A percentile compares a stretch with the other conserved stretches of the same genome.
phyloP scores from a whole-genome alignment of 2,888 invertebrate genomes.

The Chironomus riparius region DNA sequence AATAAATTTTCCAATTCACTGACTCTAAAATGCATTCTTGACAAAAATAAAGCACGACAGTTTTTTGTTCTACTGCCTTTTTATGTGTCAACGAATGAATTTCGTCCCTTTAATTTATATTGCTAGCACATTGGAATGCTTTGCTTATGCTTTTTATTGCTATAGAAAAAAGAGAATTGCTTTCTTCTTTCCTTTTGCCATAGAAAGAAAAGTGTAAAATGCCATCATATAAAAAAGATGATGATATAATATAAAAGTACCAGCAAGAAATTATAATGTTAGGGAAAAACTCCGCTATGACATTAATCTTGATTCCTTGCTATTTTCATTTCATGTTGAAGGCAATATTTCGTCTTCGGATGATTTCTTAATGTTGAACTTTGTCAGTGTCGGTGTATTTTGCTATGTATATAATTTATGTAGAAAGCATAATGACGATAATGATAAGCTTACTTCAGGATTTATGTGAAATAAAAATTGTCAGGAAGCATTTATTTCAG shows the following conservation, averaged over 20 bases:
- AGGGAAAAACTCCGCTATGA: background rate
- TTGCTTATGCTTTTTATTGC: background rate
- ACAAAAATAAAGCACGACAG: slow-evolving; percentile 5
- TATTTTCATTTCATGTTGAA: background rate
- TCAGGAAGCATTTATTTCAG: background rate
- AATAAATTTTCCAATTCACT: slow-evolving; percentile 22
- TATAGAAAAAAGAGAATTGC: background rate
- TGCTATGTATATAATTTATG: slow-evolving; percentile 19
- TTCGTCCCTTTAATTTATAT: background rate
- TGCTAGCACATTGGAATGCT: background rate
- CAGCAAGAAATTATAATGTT: slow-evolving; percentile 8
- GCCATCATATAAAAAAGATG: slow-evolving; percentile 13
- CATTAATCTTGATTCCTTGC: slow-evolving; percentile 23
- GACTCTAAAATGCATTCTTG: slow-evolving; percentile 10
- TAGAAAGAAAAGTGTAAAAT: slow-evolving; percentile 18
- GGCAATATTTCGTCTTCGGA: background rate
- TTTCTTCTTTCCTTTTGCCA: background rate
- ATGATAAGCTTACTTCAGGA: slow-evolving; percentile 13
- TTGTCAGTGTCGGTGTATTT: background rate
- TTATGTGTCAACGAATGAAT: background rate
- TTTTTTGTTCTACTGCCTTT: background rate
- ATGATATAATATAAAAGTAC: background rate
- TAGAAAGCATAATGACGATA: slow-evolving; percentile 14
- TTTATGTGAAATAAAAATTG: background rate
- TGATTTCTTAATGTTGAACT: background rate